Evolutionary conservation across 1,140 invertebrate genomes (phyloP).

Genomic region (Episyrphus balteatus): DNA sequence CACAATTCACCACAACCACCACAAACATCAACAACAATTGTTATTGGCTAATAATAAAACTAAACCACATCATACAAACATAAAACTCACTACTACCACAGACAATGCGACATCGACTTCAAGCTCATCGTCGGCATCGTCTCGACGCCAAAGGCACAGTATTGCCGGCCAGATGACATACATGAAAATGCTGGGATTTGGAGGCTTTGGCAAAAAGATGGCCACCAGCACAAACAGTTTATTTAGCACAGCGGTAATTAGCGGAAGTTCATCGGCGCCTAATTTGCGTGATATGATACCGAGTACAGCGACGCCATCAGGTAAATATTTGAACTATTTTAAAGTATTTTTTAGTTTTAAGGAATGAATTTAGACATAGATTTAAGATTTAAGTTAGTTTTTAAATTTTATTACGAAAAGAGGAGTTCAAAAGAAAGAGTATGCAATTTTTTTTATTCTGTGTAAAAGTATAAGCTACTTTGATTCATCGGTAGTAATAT

Average conservation of each 20-base stretch:
- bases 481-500: no score
- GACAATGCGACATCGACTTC: constrained; percentile 29
- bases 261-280: constrained; percentile 80
- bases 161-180: constrained; percentile 86
- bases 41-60: constrained; percentile 2
- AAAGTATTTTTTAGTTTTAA: no score
- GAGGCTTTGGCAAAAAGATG: constrained; percentile 53
- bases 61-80: neutral
- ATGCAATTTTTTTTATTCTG: no score
- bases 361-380: no score
- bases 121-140: constrained; percentile 38
- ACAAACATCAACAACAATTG: constrained; percentile 7
- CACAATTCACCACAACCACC: constrained; percentile 1
- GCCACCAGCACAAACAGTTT: constrained; percentile 63
- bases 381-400: no score
- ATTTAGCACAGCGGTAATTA: constrained; percentile 89
- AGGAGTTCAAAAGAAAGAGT: no score
- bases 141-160: constrained; percentile 80
- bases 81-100: constrained; percentile 20
- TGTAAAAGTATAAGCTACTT: no score
- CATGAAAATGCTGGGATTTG: constrained; percentile 74
- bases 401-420: no score
- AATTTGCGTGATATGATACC: constrained; percentile 80
- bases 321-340: constrained; percentile 41
- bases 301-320: constrained; percentile 54